A percentile compares a stretch with the other conserved stretches of the same genome.
These are phyloP conservation scores for Uria aalge DNA, from an alignment of 2,113 vertebrate genomes.

Conservation along the genomic window DNA sequence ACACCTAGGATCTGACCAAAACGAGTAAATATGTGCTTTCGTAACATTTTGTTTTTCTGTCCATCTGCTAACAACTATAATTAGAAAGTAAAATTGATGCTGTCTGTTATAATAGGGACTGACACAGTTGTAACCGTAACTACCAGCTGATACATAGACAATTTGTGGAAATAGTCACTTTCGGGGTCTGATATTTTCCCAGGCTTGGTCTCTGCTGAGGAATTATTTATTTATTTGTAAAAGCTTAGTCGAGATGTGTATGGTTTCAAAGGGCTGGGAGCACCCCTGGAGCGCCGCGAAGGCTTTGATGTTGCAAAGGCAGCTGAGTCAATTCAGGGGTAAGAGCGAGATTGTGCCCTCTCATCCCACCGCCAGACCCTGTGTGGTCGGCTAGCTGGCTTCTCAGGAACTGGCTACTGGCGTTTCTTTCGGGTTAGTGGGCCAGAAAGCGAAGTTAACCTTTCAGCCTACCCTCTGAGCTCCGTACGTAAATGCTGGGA, in stretches of 20 bases:
- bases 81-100: background rate
- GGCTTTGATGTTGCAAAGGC: conserved; percentile 48
- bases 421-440: background rate
- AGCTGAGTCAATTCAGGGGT: conserved; percentile 49
- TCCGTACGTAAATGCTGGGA: background rate
- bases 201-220: background rate
- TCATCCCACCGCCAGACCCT: background rate
- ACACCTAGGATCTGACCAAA: background rate
- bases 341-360: background rate
- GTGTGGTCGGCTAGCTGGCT: background rate
- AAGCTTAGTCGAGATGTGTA: background rate
- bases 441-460: background rate
- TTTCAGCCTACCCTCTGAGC: background rate
- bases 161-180: conserved; percentile 13
- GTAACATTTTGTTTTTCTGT: background rate
- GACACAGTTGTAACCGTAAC: background rate
- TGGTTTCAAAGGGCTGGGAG: conserved; percentile 18
- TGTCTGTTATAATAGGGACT: background rate
- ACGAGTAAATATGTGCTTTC: background rate
- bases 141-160: background rate
- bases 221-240: conserved; percentile 46
- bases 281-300: background rate
- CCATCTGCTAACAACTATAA: background rate
- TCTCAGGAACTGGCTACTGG: background rate
- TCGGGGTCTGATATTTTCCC: conserved; percentile 27